Conservation (phyloP, 1,140 invertebrate genomes). For the Ostrea denselamellosa region DNA sequence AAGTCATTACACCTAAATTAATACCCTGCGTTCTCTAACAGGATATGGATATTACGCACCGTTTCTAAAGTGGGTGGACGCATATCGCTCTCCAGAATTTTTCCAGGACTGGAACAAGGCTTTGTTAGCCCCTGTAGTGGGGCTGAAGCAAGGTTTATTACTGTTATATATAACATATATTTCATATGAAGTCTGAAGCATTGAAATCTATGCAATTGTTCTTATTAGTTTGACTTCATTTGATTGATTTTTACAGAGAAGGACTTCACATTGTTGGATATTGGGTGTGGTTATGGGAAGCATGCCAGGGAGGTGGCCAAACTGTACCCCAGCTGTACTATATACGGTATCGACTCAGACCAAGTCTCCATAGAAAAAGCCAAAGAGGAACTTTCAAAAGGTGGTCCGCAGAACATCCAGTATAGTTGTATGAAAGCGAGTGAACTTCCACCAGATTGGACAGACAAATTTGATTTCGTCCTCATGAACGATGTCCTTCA, state of each 20-base stretch:
- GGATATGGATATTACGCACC: not conserved
- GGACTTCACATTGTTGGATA: not conserved
- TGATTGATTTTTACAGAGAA: not conserved
- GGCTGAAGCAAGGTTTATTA: not conserved
- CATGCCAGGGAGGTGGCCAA: not conserved
- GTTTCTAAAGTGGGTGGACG: not conserved
- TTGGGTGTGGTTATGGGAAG: constrained; percentile 15
- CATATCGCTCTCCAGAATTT: not conserved
- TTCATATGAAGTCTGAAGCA: not conserved
- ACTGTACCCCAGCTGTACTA: not conserved
- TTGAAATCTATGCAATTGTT: not conserved
- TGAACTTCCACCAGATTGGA: constrained; percentile 8
- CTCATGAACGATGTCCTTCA: constrained; percentile 48
- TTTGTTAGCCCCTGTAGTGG: not conserved
- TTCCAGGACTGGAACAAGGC: not conserved
- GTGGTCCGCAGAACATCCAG: not conserved
- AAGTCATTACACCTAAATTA: no score
- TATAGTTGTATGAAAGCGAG: not conserved
- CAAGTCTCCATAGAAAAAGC: not conserved
- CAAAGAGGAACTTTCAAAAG: not conserved
- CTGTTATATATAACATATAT: not conserved
- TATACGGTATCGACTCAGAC: not conserved
- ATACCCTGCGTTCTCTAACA: not conserved
- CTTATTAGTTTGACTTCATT: not conserved
- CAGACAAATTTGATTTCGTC: constrained; percentile 49